Percentiles rank a stretch among this genome's conserved stretches.
phyloP scores from a whole-genome alignment of 2,888 invertebrate genomes.

The Eupithecia insigniata region DNA sequence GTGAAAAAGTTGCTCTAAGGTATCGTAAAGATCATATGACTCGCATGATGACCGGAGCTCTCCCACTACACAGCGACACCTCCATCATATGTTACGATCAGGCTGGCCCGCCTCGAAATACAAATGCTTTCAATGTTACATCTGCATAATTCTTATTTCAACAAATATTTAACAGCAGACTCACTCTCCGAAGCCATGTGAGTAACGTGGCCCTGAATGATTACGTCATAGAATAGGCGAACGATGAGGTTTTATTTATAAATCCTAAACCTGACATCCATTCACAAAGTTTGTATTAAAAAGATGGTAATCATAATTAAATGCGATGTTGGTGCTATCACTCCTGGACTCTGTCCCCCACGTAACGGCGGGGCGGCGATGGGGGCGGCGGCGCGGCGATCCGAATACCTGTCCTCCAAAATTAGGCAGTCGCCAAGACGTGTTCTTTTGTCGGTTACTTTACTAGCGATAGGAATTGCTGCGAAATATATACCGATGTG shows the following conservation, averaged over 20 bases:
- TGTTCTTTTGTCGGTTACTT: not conserved
- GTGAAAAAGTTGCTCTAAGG: not conserved
- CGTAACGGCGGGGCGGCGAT: not conserved
- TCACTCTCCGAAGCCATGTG: constrained; percentile 15
- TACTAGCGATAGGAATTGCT: not conserved
- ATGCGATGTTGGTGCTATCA: not conserved
- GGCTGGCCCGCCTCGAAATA: not conserved
- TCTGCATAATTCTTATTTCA: not conserved
- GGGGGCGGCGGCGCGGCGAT: not conserved
- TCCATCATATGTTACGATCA: not conserved
- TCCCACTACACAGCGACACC: not conserved
- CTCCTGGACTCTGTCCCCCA: not conserved
- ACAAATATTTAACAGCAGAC: not conserved
- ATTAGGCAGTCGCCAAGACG: not conserved
- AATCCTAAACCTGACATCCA: constrained; percentile 5
- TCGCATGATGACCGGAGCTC: not conserved
- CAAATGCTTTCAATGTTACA: not conserved
- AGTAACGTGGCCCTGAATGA: constrained; percentile 33
- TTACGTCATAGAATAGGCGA: constrained; percentile 34
- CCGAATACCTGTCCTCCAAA: not conserved
- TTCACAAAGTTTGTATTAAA: not conserved
- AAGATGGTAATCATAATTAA: too few relatives aligned
- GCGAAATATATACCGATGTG: not conserved
- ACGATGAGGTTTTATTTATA: constrained; percentile 23
- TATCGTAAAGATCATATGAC: not conserved